Percentiles rank a stretch among this genome's conserved stretches.
These are phyloP conservation scores for Acrocyrtus sp. DNA, from an alignment of 2,888 invertebrate genomes.

Conservation along the genomic window DNA sequence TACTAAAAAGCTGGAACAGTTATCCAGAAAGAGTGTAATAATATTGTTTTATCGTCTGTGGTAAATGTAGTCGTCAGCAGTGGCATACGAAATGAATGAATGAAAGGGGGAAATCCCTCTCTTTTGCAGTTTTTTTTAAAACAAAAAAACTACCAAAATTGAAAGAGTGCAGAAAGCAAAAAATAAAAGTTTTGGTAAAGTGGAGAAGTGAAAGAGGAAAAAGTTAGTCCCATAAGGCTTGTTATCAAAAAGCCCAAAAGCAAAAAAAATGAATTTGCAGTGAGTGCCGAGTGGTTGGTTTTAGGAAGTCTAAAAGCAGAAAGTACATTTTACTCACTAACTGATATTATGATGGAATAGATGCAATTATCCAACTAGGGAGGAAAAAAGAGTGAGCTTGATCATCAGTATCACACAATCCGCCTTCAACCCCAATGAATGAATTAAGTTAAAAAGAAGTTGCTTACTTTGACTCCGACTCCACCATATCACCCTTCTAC, in stretches of 20 bases:
- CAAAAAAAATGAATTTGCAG: slow-evolving; percentile 48
- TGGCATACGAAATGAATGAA: slow-evolving; percentile 18
- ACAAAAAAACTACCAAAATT: slow-evolving; percentile 41
- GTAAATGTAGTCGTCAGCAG: slow-evolving; percentile 46
- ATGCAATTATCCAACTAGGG: too few relatives aligned
- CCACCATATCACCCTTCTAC: slow-evolving; percentile 9
- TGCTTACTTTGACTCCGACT: not conserved
- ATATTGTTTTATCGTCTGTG: slow-evolving; percentile 51
- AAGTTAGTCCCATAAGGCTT: slow-evolving; percentile 45
- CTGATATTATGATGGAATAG: too few relatives aligned
- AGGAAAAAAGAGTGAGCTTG: too few relatives aligned
- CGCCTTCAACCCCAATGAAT: slow-evolving; percentile 7
- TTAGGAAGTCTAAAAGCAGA: too few relatives aligned
- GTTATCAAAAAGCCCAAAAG: slow-evolving; percentile 44
- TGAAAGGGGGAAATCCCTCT: slow-evolving; percentile 34
- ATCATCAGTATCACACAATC: too few relatives aligned
- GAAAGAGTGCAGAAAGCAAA: slow-evolving; percentile 30
- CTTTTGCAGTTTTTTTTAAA: slow-evolving; percentile 24
- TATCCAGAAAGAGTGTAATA: slow-evolving; percentile 21
- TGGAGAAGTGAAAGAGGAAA: slow-evolving; percentile 20
- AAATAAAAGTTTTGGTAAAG: slow-evolving; percentile 16
- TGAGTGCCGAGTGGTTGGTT: too few relatives aligned
- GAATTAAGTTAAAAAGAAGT: slow-evolving; percentile 11
- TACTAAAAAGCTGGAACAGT: too few relatives aligned
- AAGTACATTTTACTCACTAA: too few relatives aligned